Percentiles rank a stretch among this genome's conserved stretches.
Evolutionary conservation across 2,113 vertebrate genomes (phyloP).

Genomic region (Colistium nudipinnis): DNA sequence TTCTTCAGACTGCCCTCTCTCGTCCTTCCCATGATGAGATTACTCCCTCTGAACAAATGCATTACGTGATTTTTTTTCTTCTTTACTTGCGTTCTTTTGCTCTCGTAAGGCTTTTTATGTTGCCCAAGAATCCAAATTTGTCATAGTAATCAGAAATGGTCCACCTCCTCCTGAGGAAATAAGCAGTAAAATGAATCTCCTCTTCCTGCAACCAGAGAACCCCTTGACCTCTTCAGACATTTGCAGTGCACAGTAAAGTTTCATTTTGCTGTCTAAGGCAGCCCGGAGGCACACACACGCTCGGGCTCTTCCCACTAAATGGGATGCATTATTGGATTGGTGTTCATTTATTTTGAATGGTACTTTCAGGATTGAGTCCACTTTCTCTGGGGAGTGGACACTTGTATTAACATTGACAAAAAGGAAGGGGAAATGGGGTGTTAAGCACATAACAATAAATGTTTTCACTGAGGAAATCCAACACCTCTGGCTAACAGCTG

Average conservation of each 20-base stretch:
- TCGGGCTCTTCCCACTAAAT: conserved; percentile 32
- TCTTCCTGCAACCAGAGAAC: conserved; percentile 25
- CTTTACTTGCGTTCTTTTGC: conserved; percentile 32
- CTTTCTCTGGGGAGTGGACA: conserved; percentile 29
- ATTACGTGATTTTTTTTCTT: conserved; percentile 47
- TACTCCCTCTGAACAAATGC: conserved; percentile 41
- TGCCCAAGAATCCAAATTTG: conserved; percentile 45
- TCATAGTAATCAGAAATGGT: conserved; percentile 58
- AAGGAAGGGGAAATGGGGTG: conserved; percentile 4
- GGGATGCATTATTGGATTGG: conserved; percentile 48
- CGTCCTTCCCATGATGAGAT: conserved; percentile 55
- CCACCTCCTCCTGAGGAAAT: conserved; percentile 16
- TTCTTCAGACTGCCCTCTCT: conserved; percentile 25
- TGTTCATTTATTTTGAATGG: conserved; percentile 43
- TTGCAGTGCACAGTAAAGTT: conserved; percentile 58
- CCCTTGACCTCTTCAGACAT: conserved; percentile 43
- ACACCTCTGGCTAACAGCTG: conserved; percentile 41
- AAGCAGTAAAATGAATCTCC: conserved; percentile 48
- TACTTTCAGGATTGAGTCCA: conserved; percentile 34
- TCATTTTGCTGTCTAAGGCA: conserved; percentile 49
- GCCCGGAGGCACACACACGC: conserved; percentile 22
- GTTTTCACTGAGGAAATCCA: conserved; percentile 39
- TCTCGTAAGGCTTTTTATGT: conserved; percentile 31
- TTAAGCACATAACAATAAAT: conserved; percentile 25
- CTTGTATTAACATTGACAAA: conserved; percentile 51